These are phyloP conservation scores for Diachasma alloeum DNA, from an alignment of 1,140 invertebrate genomes.

Conservation along the genomic window DNA sequence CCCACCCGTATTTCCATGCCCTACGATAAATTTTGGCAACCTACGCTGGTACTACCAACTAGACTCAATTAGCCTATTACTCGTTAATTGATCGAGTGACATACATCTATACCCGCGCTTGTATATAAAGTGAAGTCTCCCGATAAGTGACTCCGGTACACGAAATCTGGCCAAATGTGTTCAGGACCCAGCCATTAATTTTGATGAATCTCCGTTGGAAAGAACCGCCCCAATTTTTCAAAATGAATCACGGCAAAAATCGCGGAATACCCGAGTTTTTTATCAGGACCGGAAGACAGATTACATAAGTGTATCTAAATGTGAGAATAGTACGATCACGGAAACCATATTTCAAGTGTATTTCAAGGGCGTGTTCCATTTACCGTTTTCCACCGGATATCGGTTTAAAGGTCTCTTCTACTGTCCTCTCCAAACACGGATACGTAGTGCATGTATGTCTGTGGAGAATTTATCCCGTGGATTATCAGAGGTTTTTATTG, in stretches of 20 bases:
- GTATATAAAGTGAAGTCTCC: not conserved
- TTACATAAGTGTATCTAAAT: not conserved
- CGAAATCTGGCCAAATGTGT: not conserved
- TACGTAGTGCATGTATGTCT: not conserved
- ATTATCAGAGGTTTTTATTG: conserved; percentile 10
- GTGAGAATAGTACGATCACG: not conserved
- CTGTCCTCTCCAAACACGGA: conserved; percentile 8
- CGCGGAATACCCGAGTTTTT: not conserved
- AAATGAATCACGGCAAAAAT: too few species aligned
- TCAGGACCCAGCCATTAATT: not conserved
- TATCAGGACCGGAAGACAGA: not conserved
- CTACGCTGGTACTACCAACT: not conserved
- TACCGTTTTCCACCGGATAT: not conserved
- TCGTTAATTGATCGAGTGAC: not conserved
- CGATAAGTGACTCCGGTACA: not conserved
- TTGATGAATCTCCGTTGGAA: not conserved
- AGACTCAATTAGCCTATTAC: not conserved
- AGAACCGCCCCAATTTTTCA: not conserved
- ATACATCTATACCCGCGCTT: not conserved
- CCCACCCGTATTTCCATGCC: not conserved
- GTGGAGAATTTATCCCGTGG: not conserved
- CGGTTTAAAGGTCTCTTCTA: not conserved
- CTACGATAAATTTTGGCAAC: not conserved
- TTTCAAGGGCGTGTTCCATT: conserved; percentile 21
- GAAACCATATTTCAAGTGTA: conserved; percentile 1